Percentiles rank a stretch among this genome's conserved stretches.
These are phyloP conservation scores for Tenthredo scrophulariae DNA, from an alignment of 2,888 invertebrate genomes.

Conservation along the genomic window DNA sequence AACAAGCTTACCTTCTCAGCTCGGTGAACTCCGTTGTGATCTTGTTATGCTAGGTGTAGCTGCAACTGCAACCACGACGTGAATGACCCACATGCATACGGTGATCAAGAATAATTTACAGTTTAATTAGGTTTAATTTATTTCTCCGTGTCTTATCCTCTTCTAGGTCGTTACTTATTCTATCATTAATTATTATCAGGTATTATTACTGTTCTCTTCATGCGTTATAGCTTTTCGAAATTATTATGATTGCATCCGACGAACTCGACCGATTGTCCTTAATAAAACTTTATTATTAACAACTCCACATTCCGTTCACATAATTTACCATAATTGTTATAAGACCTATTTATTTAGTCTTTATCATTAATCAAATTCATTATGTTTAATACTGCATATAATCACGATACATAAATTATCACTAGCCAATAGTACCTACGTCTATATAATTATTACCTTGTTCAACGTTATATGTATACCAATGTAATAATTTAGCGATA, in stretches of 20 bases:
- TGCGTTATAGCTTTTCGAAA: neutral
- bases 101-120: constrained; percentile 8
- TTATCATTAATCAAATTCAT: neutral
- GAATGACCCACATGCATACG: constrained; percentile 75
- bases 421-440: neutral
- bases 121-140: neutral
- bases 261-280: neutral
- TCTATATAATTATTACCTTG: neutral
- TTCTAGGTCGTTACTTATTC: neutral
- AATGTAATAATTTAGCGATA: neutral
- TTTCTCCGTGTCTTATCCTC: neutral
- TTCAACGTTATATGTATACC: neutral
- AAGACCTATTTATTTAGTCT: neutral
- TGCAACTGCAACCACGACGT: constrained; percentile 67
- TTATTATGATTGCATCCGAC: neutral
- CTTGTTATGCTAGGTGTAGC: constrained; percentile 69
- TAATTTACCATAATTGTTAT: neutral
- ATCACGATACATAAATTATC: neutral
- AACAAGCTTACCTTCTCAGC: constrained; percentile 73
- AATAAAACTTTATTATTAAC: neutral
- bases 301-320: constrained; percentile 5
- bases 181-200: neutral
- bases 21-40: constrained; percentile 72
- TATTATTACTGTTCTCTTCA: neutral
- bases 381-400: neutral